Evolutionary conservation across 1,140 invertebrate species (phyloP).

Genomic region (Nebria ingens): DNA sequence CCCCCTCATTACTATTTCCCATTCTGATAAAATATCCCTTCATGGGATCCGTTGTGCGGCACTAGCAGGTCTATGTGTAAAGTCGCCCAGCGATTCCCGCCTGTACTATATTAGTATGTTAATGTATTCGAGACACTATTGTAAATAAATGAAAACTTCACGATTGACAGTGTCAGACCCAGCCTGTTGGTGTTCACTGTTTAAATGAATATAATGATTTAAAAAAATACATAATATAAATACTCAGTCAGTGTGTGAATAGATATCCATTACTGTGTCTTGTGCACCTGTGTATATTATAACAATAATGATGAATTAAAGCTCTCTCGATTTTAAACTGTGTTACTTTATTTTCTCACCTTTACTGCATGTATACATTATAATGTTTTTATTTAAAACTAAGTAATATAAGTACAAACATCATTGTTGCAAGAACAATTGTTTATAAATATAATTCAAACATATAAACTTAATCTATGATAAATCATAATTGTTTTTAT

Average conservation of each 20-base stretch:
- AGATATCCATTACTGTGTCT: conserved; percentile 8
- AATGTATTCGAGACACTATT: conserved; percentile 5
- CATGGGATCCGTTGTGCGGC: background rate
- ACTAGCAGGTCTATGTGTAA: conserved; percentile 6
- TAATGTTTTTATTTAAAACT: no score
- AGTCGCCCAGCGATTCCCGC: background rate
- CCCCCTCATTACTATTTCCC: background rate
- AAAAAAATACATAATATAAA: conserved; percentile 5
- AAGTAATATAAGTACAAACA: no score
- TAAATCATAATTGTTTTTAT: no score
- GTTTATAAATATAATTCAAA: no score
- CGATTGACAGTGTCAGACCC: conserved; percentile 1
- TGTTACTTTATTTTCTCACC: background rate
- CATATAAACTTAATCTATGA: no score
- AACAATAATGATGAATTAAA: conserved; percentile 7
- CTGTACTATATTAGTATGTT: conserved; percentile 9
- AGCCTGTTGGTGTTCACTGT: background rate
- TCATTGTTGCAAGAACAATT: no score
- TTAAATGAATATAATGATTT: background rate
- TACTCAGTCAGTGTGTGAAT: conserved; percentile 8
- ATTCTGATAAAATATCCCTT: background rate
- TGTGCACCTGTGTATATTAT: conserved; percentile 9
- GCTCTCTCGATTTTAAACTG: conserved; percentile 2
- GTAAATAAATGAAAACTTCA: conserved; percentile 4
- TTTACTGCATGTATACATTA: no score